Base-by-base conservation (phyloP, 2,113 vertebrate species). In the Heterochromis multidens region DNA sequence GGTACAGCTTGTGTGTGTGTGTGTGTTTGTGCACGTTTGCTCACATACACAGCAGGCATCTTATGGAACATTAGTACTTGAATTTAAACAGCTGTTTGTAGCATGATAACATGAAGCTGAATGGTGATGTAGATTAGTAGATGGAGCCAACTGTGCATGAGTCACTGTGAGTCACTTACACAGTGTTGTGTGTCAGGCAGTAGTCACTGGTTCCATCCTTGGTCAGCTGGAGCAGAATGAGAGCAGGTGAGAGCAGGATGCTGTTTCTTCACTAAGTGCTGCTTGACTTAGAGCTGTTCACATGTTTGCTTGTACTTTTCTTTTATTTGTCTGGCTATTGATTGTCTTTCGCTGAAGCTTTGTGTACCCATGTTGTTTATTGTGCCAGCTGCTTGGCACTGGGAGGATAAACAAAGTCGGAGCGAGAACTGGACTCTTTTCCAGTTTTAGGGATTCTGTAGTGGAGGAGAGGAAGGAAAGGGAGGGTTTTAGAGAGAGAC, bases 311-410 rank as follows among this genome's bases (percentile, higher is more conserved):
- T 74, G 78, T 27, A 59, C 63, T 83, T n/a, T 72, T 82, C 82
- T 84, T 90, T 92, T 92, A 62, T 92, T 87, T 77, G 82, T 84
- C 57, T 67, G 76, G 58, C 83, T 92, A 92, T 90, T 94, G 93
- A 93, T 91, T 88, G 89, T 85, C 80, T 93, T 78, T 85, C 1
- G 8, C 70, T 65, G 25, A 83, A 83, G 84, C 79, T 90, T 88
- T 88, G 29, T 83, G 84, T 49, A 83, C 67, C 79, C 21, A 14
- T 60, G 60, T 70, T 87, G 82, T 77, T 83, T 56, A 63, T 82
- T 88, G 84, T 88, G 79, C 82, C 80, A 72, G 84, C 60, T 87
- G 78, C 62, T 80, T 62, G 49, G 76, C 82, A 27, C 67, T 65
- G 49, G 29, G 72, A 86, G 33, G 49, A 58, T 7, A 88, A 87